Evolutionary conservation across 2,113 vertebrate species (phyloP).

Genomic region (Daubentonia madagascariensis): DNA sequence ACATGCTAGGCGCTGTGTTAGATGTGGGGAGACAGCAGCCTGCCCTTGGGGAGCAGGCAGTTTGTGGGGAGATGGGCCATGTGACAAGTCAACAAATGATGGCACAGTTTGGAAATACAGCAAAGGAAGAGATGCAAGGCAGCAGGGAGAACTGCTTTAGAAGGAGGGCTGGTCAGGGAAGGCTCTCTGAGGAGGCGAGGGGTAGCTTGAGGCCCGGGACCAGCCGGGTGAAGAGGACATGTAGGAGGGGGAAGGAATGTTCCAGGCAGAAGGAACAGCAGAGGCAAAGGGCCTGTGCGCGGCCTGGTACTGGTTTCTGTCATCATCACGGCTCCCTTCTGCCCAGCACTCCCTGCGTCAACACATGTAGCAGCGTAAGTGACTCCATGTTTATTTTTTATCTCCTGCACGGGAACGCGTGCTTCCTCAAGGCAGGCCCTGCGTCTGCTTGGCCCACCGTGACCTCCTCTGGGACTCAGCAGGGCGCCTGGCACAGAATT

Average conservation of each 20-base stretch:
- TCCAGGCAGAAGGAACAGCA: not conserved
- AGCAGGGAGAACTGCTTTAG: not conserved
- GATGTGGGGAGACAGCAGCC: not conserved
- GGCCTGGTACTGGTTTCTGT: not conserved
- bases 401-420: not conserved
- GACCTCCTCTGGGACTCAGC: not conserved
- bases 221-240: not conserved
- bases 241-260: fast-evolving
- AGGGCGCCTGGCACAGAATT: not conserved
- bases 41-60: fast-evolving
- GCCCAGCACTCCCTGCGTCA: fast-evolving
- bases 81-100: not conserved
- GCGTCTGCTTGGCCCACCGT: not conserved
- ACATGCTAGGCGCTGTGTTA: not conserved
- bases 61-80: fast-evolving
- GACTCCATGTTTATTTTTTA: too few species aligned
- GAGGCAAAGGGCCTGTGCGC: not conserved
- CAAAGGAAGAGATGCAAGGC: not conserved
- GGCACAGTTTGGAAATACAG: not conserved
- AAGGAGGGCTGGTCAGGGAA: not conserved
- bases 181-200: not conserved
- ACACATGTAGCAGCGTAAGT: fast-evolving
- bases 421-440: not conserved
- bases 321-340: not conserved
- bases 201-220: not conserved